Conservation (phyloP, 2,888 invertebrate species). For the Nematopogon swammerdamellus region DNA sequence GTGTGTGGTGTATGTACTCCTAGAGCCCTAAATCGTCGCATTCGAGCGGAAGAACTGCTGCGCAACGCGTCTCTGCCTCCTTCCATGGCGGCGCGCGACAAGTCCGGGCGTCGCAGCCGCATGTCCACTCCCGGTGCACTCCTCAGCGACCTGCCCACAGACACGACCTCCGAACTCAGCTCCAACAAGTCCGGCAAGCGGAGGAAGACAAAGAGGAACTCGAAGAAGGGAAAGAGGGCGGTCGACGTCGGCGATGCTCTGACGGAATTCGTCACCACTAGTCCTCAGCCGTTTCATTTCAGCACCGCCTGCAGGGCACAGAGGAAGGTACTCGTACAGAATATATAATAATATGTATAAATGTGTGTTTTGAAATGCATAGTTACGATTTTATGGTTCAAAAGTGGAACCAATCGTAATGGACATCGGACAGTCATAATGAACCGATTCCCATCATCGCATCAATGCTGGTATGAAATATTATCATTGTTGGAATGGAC, state of each 20-base stretch:
- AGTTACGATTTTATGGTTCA: too few species aligned
- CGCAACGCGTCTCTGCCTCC: conserved; percentile 64
- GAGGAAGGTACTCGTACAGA: conserved; percentile 27
- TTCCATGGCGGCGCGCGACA: conserved; percentile 64
- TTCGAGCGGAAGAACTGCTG: conserved; percentile 67
- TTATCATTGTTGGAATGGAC: too few species aligned
- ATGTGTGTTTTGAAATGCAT: too few species aligned
- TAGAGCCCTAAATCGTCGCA: conserved; percentile 64
- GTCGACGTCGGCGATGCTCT: conserved; percentile 21
- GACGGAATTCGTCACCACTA: conserved; percentile 49
- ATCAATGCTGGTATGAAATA: too few species aligned
- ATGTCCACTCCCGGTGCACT: conserved; percentile 40
- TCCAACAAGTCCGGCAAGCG: conserved; percentile 27
- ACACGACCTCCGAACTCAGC: conserved; percentile 29
- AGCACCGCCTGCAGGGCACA: conserved; percentile 47
- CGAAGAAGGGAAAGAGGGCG: conserved; percentile 28
- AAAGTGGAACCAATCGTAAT: too few species aligned
- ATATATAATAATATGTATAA: too few species aligned
- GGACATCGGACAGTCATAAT: too few species aligned
- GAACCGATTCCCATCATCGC: too few species aligned
- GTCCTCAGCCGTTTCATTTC: conserved; percentile 49
- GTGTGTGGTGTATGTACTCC: too few species aligned
- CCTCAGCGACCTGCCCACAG: conserved; percentile 44
- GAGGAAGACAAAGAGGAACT: conserved; percentile 27
- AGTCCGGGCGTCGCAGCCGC: conserved; percentile 23